These are phyloP conservation scores for Fragum fragum DNA, from an alignment of 2,888 invertebrate species.

Conservation along the genomic window DNA sequence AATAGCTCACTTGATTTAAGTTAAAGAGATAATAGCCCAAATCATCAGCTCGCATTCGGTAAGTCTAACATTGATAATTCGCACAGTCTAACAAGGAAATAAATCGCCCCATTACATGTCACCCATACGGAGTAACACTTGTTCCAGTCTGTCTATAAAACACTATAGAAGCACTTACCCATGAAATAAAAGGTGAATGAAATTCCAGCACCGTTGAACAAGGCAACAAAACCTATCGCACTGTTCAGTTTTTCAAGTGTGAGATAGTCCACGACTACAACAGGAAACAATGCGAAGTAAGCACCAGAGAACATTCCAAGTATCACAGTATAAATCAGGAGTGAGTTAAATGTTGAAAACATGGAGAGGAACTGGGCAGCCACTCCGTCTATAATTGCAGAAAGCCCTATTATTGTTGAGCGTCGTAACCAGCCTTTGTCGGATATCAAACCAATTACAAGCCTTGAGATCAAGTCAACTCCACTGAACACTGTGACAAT, in stretches of 20 bases:
- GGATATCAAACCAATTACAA: conserved; percentile 51
- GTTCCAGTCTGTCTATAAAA: too few relatives aligned
- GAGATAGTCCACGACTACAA: conserved; percentile 70
- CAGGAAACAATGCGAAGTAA: conserved; percentile 67
- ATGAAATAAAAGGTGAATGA: conserved; percentile 59
- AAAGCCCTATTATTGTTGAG: conserved; percentile 40
- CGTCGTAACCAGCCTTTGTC: conserved; percentile 48
- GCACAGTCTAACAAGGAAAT: too few relatives aligned
- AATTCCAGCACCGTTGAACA: conserved; percentile 64
- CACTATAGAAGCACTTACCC: too few relatives aligned
- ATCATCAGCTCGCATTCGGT: too few relatives aligned
- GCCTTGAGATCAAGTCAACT: conserved; percentile 51
- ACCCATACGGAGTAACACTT: too few relatives aligned
- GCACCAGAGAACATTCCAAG: conserved; percentile 67
- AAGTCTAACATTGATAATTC: too few relatives aligned
- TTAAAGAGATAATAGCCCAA: too few relatives aligned
- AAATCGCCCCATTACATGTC: too few relatives aligned
- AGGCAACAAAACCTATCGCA: conserved; percentile 61
- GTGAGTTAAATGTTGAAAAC: conserved; percentile 56
- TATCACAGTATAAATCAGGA: conserved; percentile 61
- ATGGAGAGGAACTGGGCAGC: conserved; percentile 36
- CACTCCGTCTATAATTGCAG: conserved; percentile 36
- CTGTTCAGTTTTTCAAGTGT: conserved; percentile 65
- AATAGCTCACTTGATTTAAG: too few relatives aligned
- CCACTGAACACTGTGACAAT: conserved; percentile 55